Conservation (phyloP, 2,797 vertebrate species). For the Sebastes vulpes region DNA sequence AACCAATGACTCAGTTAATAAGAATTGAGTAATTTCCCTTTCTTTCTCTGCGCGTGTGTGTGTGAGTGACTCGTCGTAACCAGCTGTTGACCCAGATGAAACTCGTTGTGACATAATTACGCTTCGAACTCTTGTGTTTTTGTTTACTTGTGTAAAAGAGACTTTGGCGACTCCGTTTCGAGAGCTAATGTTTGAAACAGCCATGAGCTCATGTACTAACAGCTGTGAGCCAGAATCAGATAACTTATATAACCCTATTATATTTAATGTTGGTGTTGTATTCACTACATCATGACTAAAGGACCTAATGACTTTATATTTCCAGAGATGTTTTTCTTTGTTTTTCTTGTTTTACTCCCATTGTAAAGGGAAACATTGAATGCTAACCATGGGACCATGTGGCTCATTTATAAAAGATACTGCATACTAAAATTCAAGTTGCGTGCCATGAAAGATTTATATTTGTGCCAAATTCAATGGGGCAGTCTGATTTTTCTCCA, state of each 20-base stretch:
- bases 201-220: conserved; percentile 47
- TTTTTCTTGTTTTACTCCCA: background rate
- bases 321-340: background rate
- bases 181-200: conserved; percentile 46
- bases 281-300: background rate
- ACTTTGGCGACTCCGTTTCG: background rate
- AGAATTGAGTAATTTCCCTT: conserved; percentile 41
- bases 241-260: background rate
- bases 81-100: conserved; percentile 65
- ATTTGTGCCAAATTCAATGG: conserved; percentile 15
- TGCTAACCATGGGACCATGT: background rate
- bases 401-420: conserved; percentile 73
- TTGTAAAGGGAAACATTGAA: background rate
- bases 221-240: conserved; percentile 16
- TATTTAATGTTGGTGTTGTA: background rate
- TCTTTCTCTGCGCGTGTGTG: background rate
- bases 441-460: conserved; percentile 48
- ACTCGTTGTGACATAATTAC: conserved; percentile 36
- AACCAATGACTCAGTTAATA: conserved; percentile 56
- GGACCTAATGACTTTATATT: background rate
- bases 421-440: conserved; percentile 31
- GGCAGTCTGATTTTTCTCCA: conserved; percentile 1
- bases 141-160: conserved; percentile 19
- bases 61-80: background rate
- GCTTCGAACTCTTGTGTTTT: conserved; percentile 32